A percentile compares a stretch with the other conserved stretches of the same genome.
Conservation (phyloP, 2,797 vertebrate genomes). For the Paratrypauchen microcephalus region DNA sequence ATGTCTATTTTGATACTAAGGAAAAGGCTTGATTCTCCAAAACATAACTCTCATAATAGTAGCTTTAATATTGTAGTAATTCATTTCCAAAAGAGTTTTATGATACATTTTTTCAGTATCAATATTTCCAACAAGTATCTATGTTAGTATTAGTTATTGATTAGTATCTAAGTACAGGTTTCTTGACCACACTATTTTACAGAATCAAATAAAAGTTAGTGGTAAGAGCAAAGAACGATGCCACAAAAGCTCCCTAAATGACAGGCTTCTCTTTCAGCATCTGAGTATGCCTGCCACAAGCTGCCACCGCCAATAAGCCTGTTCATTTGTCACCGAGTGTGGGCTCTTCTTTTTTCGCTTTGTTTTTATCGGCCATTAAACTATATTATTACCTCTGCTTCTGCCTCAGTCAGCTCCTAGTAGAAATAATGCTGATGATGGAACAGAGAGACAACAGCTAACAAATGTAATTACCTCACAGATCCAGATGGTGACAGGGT, state of each 20-base stretch:
- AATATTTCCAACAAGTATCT: no score
- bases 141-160: no score
- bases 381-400: constrained; percentile 53
- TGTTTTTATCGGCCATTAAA: constrained; percentile 65
- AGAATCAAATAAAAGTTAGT: no score
- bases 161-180: no score
- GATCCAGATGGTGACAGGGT: constrained; percentile 49
- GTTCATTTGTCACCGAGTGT: constrained; percentile 56
- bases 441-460: constrained; percentile 50
- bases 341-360: constrained; percentile 46
- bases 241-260: not conserved
- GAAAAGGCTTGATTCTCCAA: no score
- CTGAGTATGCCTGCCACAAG: constrained; percentile 29
- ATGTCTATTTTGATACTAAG: no score
- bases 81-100: no score
- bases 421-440: constrained; percentile 58
- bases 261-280: constrained; percentile 9
- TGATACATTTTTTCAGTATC: no score
- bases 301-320: constrained; percentile 31
- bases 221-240: no score
- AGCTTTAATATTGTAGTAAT: no score
- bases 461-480: constrained; percentile 48
- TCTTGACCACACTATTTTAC: no score
- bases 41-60: no score
- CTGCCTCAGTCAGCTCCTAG: constrained; percentile 60